Conservation (phyloP, 2,888 invertebrate genomes). For the Diadromus collaris region DNA sequence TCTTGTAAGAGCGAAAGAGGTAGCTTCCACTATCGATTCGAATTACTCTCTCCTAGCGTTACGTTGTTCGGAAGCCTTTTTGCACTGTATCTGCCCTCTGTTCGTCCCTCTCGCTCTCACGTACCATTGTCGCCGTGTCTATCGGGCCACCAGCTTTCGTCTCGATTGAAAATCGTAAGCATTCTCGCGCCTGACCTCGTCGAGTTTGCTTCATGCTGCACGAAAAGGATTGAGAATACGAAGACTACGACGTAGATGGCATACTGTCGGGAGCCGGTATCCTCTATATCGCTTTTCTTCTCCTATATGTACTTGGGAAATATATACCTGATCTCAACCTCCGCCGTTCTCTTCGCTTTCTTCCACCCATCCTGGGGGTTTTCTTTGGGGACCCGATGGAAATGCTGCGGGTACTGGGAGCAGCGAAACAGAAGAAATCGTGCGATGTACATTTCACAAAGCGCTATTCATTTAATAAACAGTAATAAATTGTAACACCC, state of each 20-base stretch:
- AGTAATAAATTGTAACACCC: background rate
- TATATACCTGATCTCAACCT: slow-evolving; percentile 20
- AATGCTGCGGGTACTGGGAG: slow-evolving; percentile 55
- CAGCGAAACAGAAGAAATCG: slow-evolving; percentile 5
- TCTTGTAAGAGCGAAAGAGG: slow-evolving; percentile 43
- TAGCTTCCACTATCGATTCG: slow-evolving; percentile 50
- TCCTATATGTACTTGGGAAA: slow-evolving; percentile 21
- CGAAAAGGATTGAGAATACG: slow-evolving; percentile 48
- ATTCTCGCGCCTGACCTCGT: slow-evolving; percentile 52
- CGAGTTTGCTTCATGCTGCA: slow-evolving; percentile 52
- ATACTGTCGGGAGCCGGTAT: slow-evolving; percentile 28
- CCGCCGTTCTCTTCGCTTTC: slow-evolving; percentile 20
- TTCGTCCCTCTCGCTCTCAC: slow-evolving; percentile 17
- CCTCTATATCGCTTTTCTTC: slow-evolving; percentile 21
- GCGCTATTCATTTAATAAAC: background rate
- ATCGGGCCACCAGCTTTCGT: slow-evolving; percentile 54
- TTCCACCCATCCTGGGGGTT: slow-evolving; percentile 34
- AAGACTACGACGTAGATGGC: slow-evolving; percentile 27
- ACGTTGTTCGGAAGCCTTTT: slow-evolving; percentile 25
- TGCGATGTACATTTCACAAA: background rate
- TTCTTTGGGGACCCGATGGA: slow-evolving; percentile 40
- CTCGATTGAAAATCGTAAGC: slow-evolving; percentile 60
- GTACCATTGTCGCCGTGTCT: slow-evolving; percentile 55
- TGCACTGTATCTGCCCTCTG: slow-evolving; percentile 18
- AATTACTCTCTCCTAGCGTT: slow-evolving; percentile 45